phyloP scores from a whole-genome alignment of 2,113 vertebrate genomes.

The Phoxinus phoxinus region DNA sequence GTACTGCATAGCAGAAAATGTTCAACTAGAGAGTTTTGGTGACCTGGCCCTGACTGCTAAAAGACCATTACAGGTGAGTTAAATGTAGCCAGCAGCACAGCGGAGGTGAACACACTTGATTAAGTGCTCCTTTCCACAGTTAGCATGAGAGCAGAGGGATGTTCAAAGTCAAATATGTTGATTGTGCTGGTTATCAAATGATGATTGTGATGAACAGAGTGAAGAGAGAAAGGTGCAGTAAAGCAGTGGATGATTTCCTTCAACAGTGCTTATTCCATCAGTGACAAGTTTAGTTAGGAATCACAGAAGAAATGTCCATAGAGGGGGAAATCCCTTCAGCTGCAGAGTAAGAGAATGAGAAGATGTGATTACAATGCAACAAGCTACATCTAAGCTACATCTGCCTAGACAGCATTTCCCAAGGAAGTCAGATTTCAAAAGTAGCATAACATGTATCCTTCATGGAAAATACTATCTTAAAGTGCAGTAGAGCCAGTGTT shows the following conservation, averaged over 20 bases:
- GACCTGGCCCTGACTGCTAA: background rate
- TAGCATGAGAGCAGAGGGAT: background rate
- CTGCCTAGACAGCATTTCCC: background rate
- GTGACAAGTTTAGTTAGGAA: slow-evolving; percentile 14
- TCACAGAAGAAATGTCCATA: background rate
- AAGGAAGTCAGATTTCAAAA: background rate
- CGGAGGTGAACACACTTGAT: background rate
- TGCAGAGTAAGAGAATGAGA: background rate
- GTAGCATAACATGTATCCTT: background rate
- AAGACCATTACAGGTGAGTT: slow-evolving; percentile 31
- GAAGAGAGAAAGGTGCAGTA: slow-evolving; percentile 16
- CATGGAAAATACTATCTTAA: background rate
- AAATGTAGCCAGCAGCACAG: background rate
- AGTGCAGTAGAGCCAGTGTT: background rate
- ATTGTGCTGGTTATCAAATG: slow-evolving; percentile 41
- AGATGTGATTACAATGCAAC: background rate
- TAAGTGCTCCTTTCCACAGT: slow-evolving; percentile 39
- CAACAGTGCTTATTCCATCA: background rate
- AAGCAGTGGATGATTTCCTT: slow-evolving; percentile 7
- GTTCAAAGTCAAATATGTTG: slow-evolving; percentile 36
- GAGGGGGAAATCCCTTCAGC: background rate
- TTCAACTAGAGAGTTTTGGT: background rate
- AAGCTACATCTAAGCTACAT: background rate
- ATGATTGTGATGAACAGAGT: slow-evolving; percentile 18
- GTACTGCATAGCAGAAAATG: background rate